Percentiles rank a stretch among this genome's conserved stretches.
Evolutionary conservation across 2,797 vertebrate genomes (phyloP).

Genomic region (Molossus molossus): DNA sequence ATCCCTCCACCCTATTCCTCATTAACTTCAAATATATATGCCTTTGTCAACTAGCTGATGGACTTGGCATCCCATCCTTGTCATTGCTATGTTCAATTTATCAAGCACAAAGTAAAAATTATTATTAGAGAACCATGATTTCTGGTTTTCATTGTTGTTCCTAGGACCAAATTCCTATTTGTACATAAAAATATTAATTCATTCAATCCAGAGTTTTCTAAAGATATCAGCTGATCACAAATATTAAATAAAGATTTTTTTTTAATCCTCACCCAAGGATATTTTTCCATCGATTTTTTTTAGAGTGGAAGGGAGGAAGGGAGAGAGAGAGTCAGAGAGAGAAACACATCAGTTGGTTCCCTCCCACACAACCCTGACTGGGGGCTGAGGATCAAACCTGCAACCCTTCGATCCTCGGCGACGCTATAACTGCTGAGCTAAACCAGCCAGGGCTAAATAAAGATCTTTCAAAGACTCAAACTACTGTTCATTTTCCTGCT

Average conservation of each 20-base stretch:
- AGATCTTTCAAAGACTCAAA: not conserved
- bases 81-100: not conserved
- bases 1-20: not conserved
- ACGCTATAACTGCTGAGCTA: too few relatives aligned
- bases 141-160: not conserved
- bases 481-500: not conserved
- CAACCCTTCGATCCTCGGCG: too few relatives aligned
- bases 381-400: too few relatives aligned
- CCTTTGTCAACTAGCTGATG: conserved; percentile 2
- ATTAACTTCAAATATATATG: not conserved
- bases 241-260: not conserved
- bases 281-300: too few relatives aligned
- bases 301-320: too few relatives aligned
- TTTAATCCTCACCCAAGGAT: not conserved
- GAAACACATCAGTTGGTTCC: too few relatives aligned
- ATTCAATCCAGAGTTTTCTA: conserved; percentile 35
- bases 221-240: conserved; percentile 2
- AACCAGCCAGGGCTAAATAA: too few relatives aligned
- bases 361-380: too few relatives aligned
- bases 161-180: conserved; percentile 34
- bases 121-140: not conserved
- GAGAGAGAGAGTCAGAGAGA: too few relatives aligned
- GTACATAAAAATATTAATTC: conserved; percentile 26
- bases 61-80: not conserved
- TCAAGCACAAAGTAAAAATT: conserved; percentile 11